Base-by-base conservation (phyloP, 2,888 invertebrate species). In the Sympetrum striolatum region DNA sequence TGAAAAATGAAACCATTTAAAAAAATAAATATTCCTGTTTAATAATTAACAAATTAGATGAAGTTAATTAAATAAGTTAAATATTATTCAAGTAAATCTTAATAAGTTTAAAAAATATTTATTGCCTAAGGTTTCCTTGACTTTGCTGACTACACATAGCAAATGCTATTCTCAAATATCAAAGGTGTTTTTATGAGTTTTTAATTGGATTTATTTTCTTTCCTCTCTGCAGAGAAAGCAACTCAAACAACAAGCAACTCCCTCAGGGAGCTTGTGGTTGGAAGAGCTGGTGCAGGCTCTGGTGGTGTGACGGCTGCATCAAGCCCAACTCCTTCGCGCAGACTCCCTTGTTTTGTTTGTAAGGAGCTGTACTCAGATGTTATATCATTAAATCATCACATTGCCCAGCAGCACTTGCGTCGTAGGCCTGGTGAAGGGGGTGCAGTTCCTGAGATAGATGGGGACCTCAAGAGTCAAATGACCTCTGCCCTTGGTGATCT, bases 401-500 rank as follows among this genome's bases (percentile, higher is more conserved):
- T 91, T 35, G 91, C 73, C 39, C 60, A 90, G 39, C 80, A 81
- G 37, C 80, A 90, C 44, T 35, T 80, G 37, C 81, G 90, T 22
- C 37, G 80, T 31, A 90, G 90, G 80, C 79, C 25, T 48, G 86
- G 79, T 44, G 73, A 81, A 35, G 79, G 81, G 18, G 82, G 91
- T 58, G 90, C 39, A 25, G 81, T 90, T 18, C 81, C 90, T 35
- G 91, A 81, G 31, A 92, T 92, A 25, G 92, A 91, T 64, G 92
- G 92, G 73, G 92, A 92, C 80, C 91, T 93, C 80, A 92, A 92
- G 91, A 92, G 91, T 90, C 92, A 93, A 91, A 93, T 93, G 93
- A 92, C 92, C 35, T 91, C 92, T 82, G 93, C 93, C 22, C 92
- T 93, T 64, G 93, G 93, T 35, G 92, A 92, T 44, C 92, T 93